phyloP scores from a whole-genome alignment of 2,888 invertebrate genomes.

The Epirrhoe tristata region DNA sequence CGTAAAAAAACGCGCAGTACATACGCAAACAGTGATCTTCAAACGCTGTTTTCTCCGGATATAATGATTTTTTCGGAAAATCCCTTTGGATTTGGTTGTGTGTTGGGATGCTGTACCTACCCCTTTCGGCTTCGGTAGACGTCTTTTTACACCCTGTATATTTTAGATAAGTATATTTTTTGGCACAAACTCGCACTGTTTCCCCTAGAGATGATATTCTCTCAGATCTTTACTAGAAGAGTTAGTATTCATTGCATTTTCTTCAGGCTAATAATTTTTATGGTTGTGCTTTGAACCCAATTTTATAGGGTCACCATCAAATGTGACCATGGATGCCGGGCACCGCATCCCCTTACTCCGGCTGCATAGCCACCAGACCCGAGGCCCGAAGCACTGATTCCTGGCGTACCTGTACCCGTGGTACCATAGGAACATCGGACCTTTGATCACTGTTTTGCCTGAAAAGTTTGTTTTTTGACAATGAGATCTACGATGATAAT shows the following conservation, averaged over 20 bases:
- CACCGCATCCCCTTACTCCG: slow-evolving; percentile 48
- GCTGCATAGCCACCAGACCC: slow-evolving; percentile 56
- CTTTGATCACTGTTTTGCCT: slow-evolving; percentile 15
- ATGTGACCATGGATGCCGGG: slow-evolving; percentile 51
- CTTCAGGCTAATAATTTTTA: slow-evolving; percentile 44
- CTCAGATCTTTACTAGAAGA: too few relatives aligned
- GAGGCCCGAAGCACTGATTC: slow-evolving; percentile 39
- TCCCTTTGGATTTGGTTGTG: too few relatives aligned
- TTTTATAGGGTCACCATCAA: slow-evolving; percentile 46
- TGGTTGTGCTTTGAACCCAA: slow-evolving; percentile 50
- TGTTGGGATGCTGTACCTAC: too few relatives aligned
- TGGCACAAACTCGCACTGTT: too few relatives aligned
- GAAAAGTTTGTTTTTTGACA: background rate
- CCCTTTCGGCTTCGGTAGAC: too few relatives aligned
- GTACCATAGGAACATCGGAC: slow-evolving; percentile 26
- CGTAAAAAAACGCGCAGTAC: too few relatives aligned
- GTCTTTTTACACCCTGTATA: too few relatives aligned
- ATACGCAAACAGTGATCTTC: too few relatives aligned
- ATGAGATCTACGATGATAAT: background rate
- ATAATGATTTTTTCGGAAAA: too few relatives aligned
- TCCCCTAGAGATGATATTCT: too few relatives aligned
- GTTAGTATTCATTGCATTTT: background rate
- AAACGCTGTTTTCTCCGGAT: too few relatives aligned
- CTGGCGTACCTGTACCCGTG: slow-evolving; percentile 22
- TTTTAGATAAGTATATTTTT: too few relatives aligned